Evolutionary conservation across 2,113 vertebrate genomes (phyloP), one percentile per base, ranked within the genome.

Genomic region (Zosterops japonicus): DNA sequence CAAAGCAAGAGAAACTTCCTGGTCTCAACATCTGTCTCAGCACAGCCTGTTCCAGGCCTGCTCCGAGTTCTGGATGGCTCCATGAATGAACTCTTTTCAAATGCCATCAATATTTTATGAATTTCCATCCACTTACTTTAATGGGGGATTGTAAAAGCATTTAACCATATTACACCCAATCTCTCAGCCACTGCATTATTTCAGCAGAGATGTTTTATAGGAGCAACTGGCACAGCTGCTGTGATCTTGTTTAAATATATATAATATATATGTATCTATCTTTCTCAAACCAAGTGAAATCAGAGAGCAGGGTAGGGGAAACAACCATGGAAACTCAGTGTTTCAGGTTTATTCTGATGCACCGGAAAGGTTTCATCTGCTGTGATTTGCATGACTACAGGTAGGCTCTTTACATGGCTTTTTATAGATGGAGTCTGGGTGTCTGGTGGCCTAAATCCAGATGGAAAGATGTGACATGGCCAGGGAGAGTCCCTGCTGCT

Each of bases 81-180:
- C 68, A 52, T 92, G 96, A 98, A 97, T 92, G 94, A 98, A 97
- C 63, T 71, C 96, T 96, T 97, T 97, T 97, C 97, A 97, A 97
- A 97, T 81, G 96, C 96, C 96, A 98, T 98, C 97, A 98, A 97
- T 98, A 98, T 98, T 98, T 98, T 98, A 98, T 98, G 97, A 96
- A 98, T 98, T 98, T 97, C 96, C 96, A 98, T 98, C 97, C 95
- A 98, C 97, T 98, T 97, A 96, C 86, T 98, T 98, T 98, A 98
- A 98, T 98, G 96, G 97, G 91, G 94, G 95, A 97, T 97, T 97
- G 95, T 98, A 98, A 98, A 98, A 98, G 97, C 98, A 97, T 98
- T 98, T 98, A 98, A 97, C 97, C 97, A 94, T 97, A 98, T 98
- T 98, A 98, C 72, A 97, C 95, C 96, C 96, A 90, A 75, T 97